These are phyloP conservation scores for Archips xylosteana DNA, from an alignment of 2,888 invertebrate species.

Conservation along the genomic window DNA sequence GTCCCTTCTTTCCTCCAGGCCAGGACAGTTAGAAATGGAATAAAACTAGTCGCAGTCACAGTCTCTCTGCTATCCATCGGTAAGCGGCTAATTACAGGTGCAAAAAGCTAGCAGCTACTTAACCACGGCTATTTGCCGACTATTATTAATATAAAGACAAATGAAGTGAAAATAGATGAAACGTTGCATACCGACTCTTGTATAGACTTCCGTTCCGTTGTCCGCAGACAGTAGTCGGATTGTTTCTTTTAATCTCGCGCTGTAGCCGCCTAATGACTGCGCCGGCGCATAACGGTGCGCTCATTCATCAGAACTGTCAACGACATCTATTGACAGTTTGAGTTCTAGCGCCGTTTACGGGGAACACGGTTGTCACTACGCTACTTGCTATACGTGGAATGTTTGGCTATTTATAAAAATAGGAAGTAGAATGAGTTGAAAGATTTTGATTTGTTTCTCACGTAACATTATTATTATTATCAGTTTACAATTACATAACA, in stretches of 20 bases:
- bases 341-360: slow-evolving; percentile 66
- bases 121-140: slow-evolving; percentile 37
- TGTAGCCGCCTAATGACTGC: slow-evolving; percentile 49
- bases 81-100: slow-evolving; percentile 6
- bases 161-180: slow-evolving; percentile 50
- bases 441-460: not conserved
- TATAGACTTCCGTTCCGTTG: slow-evolving; percentile 77
- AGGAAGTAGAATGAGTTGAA: slow-evolving; percentile 10
- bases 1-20: not conserved
- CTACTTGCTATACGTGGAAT: slow-evolving; percentile 37
- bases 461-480: not conserved
- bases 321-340: slow-evolving; percentile 82
- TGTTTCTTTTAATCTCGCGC: slow-evolving; percentile 76
- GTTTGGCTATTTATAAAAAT: slow-evolving; percentile 25
- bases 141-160: slow-evolving; percentile 44
- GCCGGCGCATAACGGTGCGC: slow-evolving; percentile 72
- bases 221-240: slow-evolving; percentile 66
- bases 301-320: slow-evolving; percentile 82
- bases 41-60: not conserved
- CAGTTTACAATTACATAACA: not conserved
- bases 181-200: slow-evolving; percentile 61
- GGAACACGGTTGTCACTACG: slow-evolving; percentile 30
- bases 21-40: not conserved
- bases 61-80: not conserved
- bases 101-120: slow-evolving; percentile 27